These are phyloP conservation scores for Scrobipalpa atriplicella DNA, from an alignment of 2,888 invertebrate genomes.

Conservation along the genomic window DNA sequence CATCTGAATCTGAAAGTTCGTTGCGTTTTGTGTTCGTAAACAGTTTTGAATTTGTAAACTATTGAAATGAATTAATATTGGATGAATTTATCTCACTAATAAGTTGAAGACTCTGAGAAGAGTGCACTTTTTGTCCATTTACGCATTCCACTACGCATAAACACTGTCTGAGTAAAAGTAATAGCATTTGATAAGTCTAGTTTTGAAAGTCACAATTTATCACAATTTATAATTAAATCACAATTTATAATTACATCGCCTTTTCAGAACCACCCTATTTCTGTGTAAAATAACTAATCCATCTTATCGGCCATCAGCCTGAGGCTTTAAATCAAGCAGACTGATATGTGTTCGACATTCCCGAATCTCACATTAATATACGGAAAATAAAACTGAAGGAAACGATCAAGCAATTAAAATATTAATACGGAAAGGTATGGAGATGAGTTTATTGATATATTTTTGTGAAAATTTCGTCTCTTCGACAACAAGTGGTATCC, in stretches of 20 bases:
- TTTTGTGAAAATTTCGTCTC: neutral
- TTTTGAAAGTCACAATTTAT: no score
- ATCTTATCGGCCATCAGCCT: slow-evolving; percentile 10
- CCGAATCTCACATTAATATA: slow-evolving; percentile 69
- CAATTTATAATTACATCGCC: slow-evolving; percentile 5
- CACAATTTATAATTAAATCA: slow-evolving; percentile 2
- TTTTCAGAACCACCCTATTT: slow-evolving; percentile 11
- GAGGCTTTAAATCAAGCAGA: slow-evolving; percentile 4
- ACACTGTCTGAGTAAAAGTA: no score
- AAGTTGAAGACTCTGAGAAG: no score
- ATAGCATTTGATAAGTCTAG: no score
- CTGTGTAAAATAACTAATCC: slow-evolving; percentile 7
- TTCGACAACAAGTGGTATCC: no score
- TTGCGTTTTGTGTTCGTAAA: no score
- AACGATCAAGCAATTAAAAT: slow-evolving; percentile 44
- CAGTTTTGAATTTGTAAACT: no score
- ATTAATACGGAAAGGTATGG: slow-evolving; percentile 43
- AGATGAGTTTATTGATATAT: slow-evolving; percentile 37
- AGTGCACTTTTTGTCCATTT: no score
- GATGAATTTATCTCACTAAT: no score
- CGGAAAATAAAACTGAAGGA: slow-evolving; percentile 70
- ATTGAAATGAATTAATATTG: no score
- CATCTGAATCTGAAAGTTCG: no score
- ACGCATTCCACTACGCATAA: no score
- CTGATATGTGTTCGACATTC: slow-evolving; percentile 47